phyloP scores from a whole-genome alignment of 2,113 vertebrate species.

The Lasiurus borealis region DNA sequence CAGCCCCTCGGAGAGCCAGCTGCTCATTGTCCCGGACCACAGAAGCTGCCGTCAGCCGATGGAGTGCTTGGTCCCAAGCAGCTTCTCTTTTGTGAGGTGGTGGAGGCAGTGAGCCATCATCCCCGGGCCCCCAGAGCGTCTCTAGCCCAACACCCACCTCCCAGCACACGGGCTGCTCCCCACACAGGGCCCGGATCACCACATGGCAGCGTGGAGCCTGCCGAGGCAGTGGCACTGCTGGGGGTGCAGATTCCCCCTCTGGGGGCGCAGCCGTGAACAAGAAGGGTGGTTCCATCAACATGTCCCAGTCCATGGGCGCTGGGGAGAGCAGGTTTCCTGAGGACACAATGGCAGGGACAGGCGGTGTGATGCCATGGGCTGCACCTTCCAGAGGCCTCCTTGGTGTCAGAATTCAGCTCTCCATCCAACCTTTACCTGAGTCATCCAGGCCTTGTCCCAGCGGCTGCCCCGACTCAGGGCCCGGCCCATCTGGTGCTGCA shows the following conservation, averaged over 20 bases:
- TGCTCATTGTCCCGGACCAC: slow-evolving; percentile 95
- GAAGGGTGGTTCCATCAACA: slow-evolving; percentile 94
- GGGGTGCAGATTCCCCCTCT: slow-evolving; percentile 55
- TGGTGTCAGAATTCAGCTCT: not conserved
- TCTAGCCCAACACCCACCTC: slow-evolving; percentile 92
- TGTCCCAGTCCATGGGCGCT: slow-evolving; percentile 97
- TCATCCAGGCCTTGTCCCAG: slow-evolving; percentile 86
- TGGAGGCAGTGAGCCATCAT: slow-evolving; percentile 50
- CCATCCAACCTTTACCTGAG: slow-evolving; percentile 89
- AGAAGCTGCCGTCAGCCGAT: slow-evolving; percentile 92
- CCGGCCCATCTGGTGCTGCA: slow-evolving; percentile 88
- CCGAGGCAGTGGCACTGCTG: slow-evolving; percentile 74
- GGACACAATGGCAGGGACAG: not conserved
- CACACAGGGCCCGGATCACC: slow-evolving; percentile 92
- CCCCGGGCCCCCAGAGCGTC: slow-evolving; percentile 84
- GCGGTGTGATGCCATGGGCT: too few species aligned
- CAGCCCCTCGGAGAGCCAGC: slow-evolving; percentile 88
- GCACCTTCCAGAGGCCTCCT: not conserved
- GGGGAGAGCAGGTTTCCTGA: slow-evolving; percentile 93
- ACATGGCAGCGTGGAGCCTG: slow-evolving; percentile 91
- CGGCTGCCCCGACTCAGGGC: slow-evolving; percentile 81
- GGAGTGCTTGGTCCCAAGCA: slow-evolving; percentile 92
- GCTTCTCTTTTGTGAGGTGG: not conserved
- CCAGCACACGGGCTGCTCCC: slow-evolving; percentile 93
- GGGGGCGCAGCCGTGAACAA: slow-evolving; percentile 87